A percentile compares a stretch with the other conserved stretches of the same genome.
These are phyloP conservation scores for Siniperca undulata DNA, from an alignment of 2,797 vertebrate species.

Conservation along the genomic window DNA sequence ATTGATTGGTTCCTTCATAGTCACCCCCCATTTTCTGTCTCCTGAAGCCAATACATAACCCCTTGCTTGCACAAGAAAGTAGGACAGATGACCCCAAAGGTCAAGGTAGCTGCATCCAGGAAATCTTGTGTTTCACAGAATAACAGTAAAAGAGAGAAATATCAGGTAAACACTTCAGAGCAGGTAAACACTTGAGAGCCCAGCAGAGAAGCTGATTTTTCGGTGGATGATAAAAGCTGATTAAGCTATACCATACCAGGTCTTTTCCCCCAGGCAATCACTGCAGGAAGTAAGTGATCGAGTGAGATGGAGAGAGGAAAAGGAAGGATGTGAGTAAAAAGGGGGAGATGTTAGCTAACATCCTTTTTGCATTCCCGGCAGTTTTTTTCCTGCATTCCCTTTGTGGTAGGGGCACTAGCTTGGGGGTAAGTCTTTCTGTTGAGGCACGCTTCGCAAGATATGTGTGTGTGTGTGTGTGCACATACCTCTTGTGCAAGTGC, in stretches of 20 bases:
- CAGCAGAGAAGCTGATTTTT: slow-evolving; percentile 25
- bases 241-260: slow-evolving; percentile 51
- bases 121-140: slow-evolving; percentile 21
- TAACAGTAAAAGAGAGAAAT: not conserved
- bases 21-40: not conserved
- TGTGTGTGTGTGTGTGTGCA: not conserved
- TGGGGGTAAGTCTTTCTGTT: slow-evolving; percentile 61
- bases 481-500: slow-evolving; percentile 21
- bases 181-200: slow-evolving; percentile 13
- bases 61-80: not conserved
- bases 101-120: slow-evolving; percentile 24
- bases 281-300: slow-evolving; percentile 63
- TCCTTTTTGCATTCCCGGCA: slow-evolving; percentile 64
- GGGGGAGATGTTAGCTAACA: slow-evolving; percentile 49
- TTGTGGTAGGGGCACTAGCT: slow-evolving; percentile 61
- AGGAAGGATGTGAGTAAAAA: slow-evolving; percentile 56
- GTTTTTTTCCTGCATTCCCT: slow-evolving; percentile 57
- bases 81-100: slow-evolving; percentile 25
- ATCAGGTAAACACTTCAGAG: slow-evolving; percentile 8
- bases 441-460: slow-evolving; percentile 59
- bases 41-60: slow-evolving; percentile 1
- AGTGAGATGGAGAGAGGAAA: slow-evolving; percentile 55
- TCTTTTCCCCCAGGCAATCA: slow-evolving; percentile 37
- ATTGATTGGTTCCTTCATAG: slow-evolving; percentile 17
- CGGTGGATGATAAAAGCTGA: slow-evolving; percentile 52